Base-by-base conservation (phyloP, 2,888 invertebrate genomes). In the Gonocerus acuteangulatus region DNA sequence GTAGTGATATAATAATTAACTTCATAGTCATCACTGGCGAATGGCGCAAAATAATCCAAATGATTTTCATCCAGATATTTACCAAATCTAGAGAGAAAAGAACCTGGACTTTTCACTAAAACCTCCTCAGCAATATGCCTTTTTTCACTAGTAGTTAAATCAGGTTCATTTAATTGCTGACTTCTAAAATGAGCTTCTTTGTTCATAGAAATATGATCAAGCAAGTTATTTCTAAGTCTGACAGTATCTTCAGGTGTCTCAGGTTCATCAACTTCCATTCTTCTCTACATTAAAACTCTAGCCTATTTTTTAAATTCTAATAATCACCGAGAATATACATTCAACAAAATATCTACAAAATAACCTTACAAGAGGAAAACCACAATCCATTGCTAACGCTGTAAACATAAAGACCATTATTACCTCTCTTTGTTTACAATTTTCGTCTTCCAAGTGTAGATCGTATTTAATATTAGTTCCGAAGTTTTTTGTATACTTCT, bases 41-140 rank as follows among this genome's bases (percentile, higher is more conserved):
- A 69, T 2, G 75, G 74, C 64, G 81, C 77, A 72, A 94, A 90
- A 72, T 83, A 86, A 22, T 75, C 70, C n/a, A 91, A 72, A 71
- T 93, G 89, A 34, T 82, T 77, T 15, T 78, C 74, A 22, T 79
- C 77, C 45, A 94, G 74, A 73, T 81, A 81, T 70, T 81, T 81
- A 2, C 91, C 89, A 74, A 89, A 95, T 69, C 88, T 83, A 48
- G 80, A 74, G 1, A 95, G 74, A 73, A 95, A 95, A 32, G 79
- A 79, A 9, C 79, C 77, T 13, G 85, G 83, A 69, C 82, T 89
- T 66, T 80, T 79, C 13, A 78, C 72, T 63, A 86, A 83, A 9
- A 88, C 71, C 16, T 82, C 77, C 51, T 74, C 72, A 0, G 87
- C 87, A 66, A 89, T 84, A 68, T 78, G 72, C 68, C 79, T 76